These are phyloP conservation scores for Equus quagga DNA, from an alignment of 2,113 vertebrate genomes.

Conservation along the genomic window DNA sequence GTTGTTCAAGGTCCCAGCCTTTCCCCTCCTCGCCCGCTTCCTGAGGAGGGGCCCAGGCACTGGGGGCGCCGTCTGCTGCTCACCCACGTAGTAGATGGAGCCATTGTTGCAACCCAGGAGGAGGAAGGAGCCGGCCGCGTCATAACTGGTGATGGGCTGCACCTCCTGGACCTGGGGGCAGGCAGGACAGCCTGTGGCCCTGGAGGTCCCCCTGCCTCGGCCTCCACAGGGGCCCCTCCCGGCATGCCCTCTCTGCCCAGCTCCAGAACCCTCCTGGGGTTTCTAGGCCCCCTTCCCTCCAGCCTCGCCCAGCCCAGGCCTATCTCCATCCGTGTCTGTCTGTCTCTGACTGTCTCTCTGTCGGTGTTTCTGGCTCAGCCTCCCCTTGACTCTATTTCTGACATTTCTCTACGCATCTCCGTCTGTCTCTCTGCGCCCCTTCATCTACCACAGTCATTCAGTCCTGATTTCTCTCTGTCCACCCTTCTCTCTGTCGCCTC, in stretches of 20 bases:
- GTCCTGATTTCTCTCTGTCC: neutral
- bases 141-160: conserved; percentile 95
- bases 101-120: conserved; percentile 96
- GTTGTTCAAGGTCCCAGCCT: neutral
- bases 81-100: conserved; percentile 96
- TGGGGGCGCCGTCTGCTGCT: neutral
- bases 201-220: neutral
- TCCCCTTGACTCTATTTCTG: neutral
- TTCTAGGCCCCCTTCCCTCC: neutral
- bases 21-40: no score
- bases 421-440: neutral
- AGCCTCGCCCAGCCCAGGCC: neutral
- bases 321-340: neutral
- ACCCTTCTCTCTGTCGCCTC: neutral
- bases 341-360: neutral
- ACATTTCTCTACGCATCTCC: neutral
- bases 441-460: neutral
- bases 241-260: fast-evolving
- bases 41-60: neutral
- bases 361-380: neutral
- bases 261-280: fast-evolving
- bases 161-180: conserved; percentile 93
- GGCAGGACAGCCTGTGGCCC: fast-evolving
- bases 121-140: conserved; percentile 95
- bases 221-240: fast-evolving